Percentiles rank a stretch among this genome's conserved stretches.
phyloP scores from a whole-genome alignment of 1,140 invertebrate genomes.

The Phthorimaea operculella region DNA sequence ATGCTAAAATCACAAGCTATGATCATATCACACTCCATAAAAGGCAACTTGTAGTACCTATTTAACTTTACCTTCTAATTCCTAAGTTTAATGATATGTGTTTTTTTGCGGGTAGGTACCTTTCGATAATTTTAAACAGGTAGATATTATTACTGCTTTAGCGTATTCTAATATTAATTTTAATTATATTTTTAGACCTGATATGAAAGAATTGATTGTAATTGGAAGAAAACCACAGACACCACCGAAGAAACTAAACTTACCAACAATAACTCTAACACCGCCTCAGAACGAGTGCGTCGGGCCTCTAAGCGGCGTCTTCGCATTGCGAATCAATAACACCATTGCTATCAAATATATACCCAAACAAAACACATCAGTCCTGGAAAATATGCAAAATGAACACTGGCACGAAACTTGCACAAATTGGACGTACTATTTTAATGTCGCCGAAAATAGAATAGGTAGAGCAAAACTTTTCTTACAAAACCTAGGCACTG shows the following conservation, averaged over 20 bases:
- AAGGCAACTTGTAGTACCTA: too few relatives aligned
- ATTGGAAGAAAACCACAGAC: constrained; percentile 38
- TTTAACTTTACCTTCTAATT: too few relatives aligned
- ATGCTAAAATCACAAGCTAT: background rate
- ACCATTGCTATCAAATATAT: constrained; percentile 39
- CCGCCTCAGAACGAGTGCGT: background rate
- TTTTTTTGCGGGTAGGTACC: too few relatives aligned
- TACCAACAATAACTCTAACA: constrained; percentile 26
- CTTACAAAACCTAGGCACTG: constrained; percentile 53
- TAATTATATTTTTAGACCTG: constrained; percentile 32
- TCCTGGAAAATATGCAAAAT: constrained; percentile 30
- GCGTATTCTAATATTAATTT: background rate
- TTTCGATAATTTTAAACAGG: too few relatives aligned
- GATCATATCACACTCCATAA: too few relatives aligned
- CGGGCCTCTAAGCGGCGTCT: constrained; percentile 18
- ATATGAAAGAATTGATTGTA: constrained; percentile 36
- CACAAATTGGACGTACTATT: constrained; percentile 52
- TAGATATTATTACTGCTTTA: too few relatives aligned
- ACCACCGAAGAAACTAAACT: constrained; percentile 22
- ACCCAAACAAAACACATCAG: constrained; percentile 22
- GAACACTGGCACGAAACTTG: constrained; percentile 37
- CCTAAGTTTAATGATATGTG: too few relatives aligned
- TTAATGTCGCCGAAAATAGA: constrained; percentile 40
- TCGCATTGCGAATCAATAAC: constrained; percentile 51
- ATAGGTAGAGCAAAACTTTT: constrained; percentile 41